A percentile compares a stretch with the other conserved stretches of the same genome.
phyloP scores from a whole-genome alignment of 1,140 invertebrate species.

The Phymorhynchus buccinoides region DNA sequence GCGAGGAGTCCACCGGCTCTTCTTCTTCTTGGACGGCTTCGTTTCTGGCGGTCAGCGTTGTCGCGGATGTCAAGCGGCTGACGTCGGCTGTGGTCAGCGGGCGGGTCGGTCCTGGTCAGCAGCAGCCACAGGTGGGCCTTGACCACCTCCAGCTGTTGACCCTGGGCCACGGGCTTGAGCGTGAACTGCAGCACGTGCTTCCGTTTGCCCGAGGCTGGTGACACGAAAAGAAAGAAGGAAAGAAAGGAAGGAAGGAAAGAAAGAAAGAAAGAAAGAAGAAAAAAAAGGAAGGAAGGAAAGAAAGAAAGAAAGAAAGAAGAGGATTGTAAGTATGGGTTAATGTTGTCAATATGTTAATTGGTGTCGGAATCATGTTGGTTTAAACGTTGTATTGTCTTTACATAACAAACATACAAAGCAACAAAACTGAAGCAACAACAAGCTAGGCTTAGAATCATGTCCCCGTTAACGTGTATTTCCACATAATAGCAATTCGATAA shows the following conservation, averaged over 20 bases:
- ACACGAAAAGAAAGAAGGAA: not conserved
- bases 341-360: too few relatives aligned
- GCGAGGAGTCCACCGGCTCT: not conserved
- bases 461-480: too few relatives aligned
- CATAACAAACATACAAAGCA: too few relatives aligned
- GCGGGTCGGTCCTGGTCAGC: not conserved
- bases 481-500: too few relatives aligned
- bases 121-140: slow-evolving; percentile 44
- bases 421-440: too few relatives aligned
- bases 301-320: not conserved
- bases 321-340: too few relatives aligned
- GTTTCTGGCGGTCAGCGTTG: not conserved
- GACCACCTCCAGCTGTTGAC: slow-evolving; percentile 36
- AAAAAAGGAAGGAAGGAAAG: not conserved
- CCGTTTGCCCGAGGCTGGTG: not conserved
- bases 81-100: not conserved
- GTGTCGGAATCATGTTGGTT: too few relatives aligned
- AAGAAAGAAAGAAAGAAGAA: not conserved
- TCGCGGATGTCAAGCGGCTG: not conserved
- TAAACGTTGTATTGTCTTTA: too few relatives aligned
- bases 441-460: too few relatives aligned
- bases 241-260: not conserved
- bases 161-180: slow-evolving; percentile 20
- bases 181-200: slow-evolving; percentile 38
- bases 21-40: too few relatives aligned